Evolutionary conservation across 2,797 vertebrate species (phyloP).

Genomic region (Siniperca obscura): DNA sequence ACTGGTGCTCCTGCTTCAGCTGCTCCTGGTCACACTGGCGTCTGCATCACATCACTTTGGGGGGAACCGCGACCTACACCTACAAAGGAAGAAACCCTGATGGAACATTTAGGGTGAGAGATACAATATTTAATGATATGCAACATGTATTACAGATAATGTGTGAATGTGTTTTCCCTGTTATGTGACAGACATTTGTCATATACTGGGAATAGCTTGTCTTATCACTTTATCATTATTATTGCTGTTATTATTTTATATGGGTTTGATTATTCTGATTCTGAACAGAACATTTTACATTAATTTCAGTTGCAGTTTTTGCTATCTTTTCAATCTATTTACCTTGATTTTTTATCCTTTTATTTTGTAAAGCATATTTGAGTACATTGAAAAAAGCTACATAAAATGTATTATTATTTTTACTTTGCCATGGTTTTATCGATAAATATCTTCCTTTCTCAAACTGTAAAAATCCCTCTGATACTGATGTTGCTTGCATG

Average conservation of each 20-base stretch:
- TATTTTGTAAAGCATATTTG: not conserved
- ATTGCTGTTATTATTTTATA: not conserved
- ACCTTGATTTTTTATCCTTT: not conserved
- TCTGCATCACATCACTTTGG: slow-evolving; percentile 51
- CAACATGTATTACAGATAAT: not conserved
- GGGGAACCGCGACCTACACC: slow-evolving; percentile 1
- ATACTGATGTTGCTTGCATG: not conserved
- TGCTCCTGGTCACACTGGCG: slow-evolving; percentile 59
- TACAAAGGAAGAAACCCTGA: slow-evolving; percentile 55
- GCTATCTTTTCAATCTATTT: not conserved
- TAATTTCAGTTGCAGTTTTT: not conserved
- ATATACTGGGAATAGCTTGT: not conserved
- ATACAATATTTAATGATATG: not conserved
- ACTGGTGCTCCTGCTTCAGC: slow-evolving; percentile 37
- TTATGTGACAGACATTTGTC: not conserved
- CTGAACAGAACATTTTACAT: not conserved
- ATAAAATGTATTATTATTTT: not conserved
- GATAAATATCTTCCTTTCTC: not conserved
- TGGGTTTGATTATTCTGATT: not conserved
- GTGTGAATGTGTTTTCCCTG: not conserved
- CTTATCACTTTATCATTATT: not conserved
- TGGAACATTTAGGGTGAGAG: slow-evolving; percentile 53
- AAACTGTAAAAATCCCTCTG: not conserved
- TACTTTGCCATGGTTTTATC: not conserved
- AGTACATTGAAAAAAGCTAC: not conserved